Evolutionary conservation across 2,888 invertebrate species (phyloP), one percentile per base, ranked within the genome.

Genomic region (Halocaridina rubra): DNA sequence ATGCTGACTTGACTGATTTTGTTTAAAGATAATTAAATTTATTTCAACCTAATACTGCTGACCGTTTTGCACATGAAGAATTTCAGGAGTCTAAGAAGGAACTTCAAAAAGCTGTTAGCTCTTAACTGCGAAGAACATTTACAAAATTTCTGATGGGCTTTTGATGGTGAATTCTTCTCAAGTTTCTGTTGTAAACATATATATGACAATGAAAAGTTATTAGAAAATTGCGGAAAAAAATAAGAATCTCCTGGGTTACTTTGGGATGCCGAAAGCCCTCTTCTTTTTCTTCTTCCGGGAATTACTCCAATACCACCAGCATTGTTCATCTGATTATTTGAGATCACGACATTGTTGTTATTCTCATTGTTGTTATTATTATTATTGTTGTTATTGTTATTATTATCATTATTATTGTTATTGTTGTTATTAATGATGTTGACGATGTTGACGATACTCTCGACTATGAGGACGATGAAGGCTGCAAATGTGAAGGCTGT

Each of bases 351-450:
- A 69, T 82, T 57, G 27, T 77, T 82, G 33, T 27, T 57, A 32
- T 81, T 81, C 29, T 53, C 69, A 24, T 80, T 80, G 32, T 72
- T 72, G 27, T 80, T 80, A 29, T 82, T 82, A 39, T 82, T 72
- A 30, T 82, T 59, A 53, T 82, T 77, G 29, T 82, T 33, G 57
- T 77, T 82, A 46, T 77, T 77, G 59, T 82, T 72, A 30, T 82
- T 82, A n/a, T 82, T 77, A 27, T 82, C 77, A 33, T 82, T 82
- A 29, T 82, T 82, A 19, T 82, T 82, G 27, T 82, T 82, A 57
- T 82, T 82, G 59, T 82, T 82, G 39, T 82, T 82, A 33, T 82
- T 82, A 39, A 77, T 82, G 32, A 82, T 39, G 24, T 67, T 82
- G 59, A 82, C 32, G 10, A 82, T 77, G 33, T 71, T 82, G 77